Conservation (phyloP, 1,140 invertebrate species). For the Dysdera silvatica region DNA sequence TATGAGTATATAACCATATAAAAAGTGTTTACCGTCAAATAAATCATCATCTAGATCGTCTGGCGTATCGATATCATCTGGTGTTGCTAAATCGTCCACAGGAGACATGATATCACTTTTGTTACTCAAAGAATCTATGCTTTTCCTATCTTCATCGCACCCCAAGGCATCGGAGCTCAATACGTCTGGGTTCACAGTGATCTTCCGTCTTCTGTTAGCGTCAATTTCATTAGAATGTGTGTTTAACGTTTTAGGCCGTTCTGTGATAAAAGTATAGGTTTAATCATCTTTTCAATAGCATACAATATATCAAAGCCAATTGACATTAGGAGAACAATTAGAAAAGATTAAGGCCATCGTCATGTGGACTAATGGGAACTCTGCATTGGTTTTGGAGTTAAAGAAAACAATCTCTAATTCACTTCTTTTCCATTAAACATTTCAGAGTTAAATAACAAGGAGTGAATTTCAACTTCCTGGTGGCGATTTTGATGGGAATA, state of each 20-base stretch:
- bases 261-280: constrained; percentile 11
- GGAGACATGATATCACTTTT: constrained; percentile 33
- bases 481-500: too few species aligned
- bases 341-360: too few species aligned
- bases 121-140: constrained; percentile 31
- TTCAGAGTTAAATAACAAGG: too few species aligned
- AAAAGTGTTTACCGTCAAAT: constrained; percentile 40
- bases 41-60: constrained; percentile 48
- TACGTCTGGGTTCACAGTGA: constrained; percentile 39
- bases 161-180: constrained; percentile 31
- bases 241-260: constrained; percentile 22
- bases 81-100: constrained; percentile 39
- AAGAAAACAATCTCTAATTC: too few species aligned
- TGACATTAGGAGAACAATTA: too few species aligned
- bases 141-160: constrained; percentile 35
- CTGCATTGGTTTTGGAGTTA: too few species aligned
- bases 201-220: constrained; percentile 36
- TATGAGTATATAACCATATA: too few species aligned
- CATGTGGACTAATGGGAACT: too few species aligned
- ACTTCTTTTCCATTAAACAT: too few species aligned
- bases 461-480: too few species aligned
- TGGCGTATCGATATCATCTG: constrained; percentile 46
- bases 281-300: too few species aligned
- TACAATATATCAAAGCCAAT: too few species aligned
- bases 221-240: constrained; percentile 23